Base-by-base conservation (phyloP, 2,113 vertebrate species). In the Neodon shergylaensis region DNA sequence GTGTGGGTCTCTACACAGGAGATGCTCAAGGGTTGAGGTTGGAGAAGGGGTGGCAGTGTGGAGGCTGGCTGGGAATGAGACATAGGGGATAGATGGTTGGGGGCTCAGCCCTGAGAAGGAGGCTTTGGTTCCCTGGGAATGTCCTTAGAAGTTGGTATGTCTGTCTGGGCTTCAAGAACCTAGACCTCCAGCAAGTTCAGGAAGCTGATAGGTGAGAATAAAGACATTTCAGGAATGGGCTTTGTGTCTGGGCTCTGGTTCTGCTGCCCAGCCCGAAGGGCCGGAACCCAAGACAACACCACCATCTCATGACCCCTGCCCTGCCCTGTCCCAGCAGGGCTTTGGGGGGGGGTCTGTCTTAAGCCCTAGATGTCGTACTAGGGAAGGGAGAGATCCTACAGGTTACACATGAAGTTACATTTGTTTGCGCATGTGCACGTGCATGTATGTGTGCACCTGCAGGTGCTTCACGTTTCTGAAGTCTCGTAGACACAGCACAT, bases 1-100 rank as follows among this genome's bases (percentile, higher is more conserved):
- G 42, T 65, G 0, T 4, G 70, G 12, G 4, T 36, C 73, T 68
- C 31, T 3, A 1, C 2, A 0, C 1, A 16, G 49, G 82, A 31
- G 86, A 36, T 0, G 6, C 63, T 28, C 26, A 47, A 21, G 44
- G 49, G 9, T 0, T 8, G 82, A 44, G 82, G 61, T 5, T 54
- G 65, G 52, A 61, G 19, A 58, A 16, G 33, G 10, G 17, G 0
- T 17, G 12, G 44, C 8, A 2, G 33, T 1, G 39, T 4, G 39
- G 87, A 36, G 78, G 24, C 10, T 5, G 13, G 0, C 39, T 44
- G 13, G 47, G 44, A 16, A 28, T 70, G 17, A 28, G 2, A 5
- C 7, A 5, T 5, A 10, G 17, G 47, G 65, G 6, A 7, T 14
- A n/a, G 17, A 0, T 63, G 66, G 42, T 3, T 1, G 68, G 19